Evolutionary conservation across 2,113 vertebrate genomes (phyloP).

Genomic region (Lasiurus borealis): DNA sequence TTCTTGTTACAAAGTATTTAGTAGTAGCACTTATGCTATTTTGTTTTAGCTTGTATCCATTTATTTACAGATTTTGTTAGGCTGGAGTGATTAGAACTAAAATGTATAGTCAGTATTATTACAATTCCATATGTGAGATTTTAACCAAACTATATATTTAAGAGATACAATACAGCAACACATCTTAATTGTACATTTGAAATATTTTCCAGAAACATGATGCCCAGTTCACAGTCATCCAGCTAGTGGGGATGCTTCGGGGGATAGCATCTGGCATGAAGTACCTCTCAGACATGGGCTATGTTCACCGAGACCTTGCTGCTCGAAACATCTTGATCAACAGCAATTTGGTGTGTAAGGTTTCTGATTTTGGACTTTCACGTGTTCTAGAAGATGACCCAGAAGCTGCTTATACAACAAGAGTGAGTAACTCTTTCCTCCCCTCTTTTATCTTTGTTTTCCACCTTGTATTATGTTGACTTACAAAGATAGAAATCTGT

Average conservation of each 20-base stretch:
- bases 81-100: background rate
- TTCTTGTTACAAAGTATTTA: background rate
- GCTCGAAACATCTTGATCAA: conserved; percentile 97
- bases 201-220: conserved; percentile 94
- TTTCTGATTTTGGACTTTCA: conserved; percentile 98
- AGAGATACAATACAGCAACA: background rate
- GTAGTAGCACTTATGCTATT: background rate
- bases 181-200: conserved; percentile 58
- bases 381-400: conserved; percentile 95
- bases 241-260: conserved; percentile 94
- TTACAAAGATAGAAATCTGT: background rate
- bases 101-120: background rate
- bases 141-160: background rate
- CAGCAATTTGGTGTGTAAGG: conserved; percentile 96
- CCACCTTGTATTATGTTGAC: background rate
- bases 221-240: conserved; percentile 98
- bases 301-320: conserved; percentile 92
- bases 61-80: background rate
- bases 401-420: conserved; percentile 91
- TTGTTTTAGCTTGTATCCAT: background rate
- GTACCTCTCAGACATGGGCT: conserved; percentile 95
- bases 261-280: conserved; percentile 95
- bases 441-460: background rate
- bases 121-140: background rate
- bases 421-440: conserved; percentile 84